Evolutionary conservation across 2,113 vertebrate genomes (phyloP).

Genomic region (Chloroceryle aenea): DNA sequence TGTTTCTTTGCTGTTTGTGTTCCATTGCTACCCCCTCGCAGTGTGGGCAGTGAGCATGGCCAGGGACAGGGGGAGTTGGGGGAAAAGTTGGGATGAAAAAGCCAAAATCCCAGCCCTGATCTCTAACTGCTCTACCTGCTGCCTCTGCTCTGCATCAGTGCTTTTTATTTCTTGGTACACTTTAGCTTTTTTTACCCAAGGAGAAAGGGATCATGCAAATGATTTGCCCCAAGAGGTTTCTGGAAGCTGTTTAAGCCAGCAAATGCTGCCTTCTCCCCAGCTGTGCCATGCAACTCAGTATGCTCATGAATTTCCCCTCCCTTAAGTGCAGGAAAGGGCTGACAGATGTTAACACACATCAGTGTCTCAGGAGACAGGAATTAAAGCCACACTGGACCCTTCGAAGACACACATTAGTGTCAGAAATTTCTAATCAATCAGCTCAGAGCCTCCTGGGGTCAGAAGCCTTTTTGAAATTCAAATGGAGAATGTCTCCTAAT

Average conservation of each 20-base stretch:
- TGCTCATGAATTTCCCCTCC: conserved; percentile 53
- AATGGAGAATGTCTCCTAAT: conserved; percentile 70
- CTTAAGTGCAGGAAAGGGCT: conserved; percentile 40
- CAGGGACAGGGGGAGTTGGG: not conserved
- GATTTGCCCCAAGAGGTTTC: conserved; percentile 19
- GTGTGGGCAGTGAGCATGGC: not conserved
- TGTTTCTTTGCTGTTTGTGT: not conserved
- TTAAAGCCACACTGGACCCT: conserved; percentile 70
- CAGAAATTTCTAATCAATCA: conserved; percentile 81
- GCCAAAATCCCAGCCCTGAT: not conserved
- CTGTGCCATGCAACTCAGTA: conserved; percentile 58
- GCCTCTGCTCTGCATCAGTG: not conserved
- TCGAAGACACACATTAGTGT: conserved; percentile 75
- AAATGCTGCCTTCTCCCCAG: conserved; percentile 53
- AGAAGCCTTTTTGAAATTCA: conserved; percentile 70
- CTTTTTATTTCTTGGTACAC: conserved; percentile 1
- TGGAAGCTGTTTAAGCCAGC: conserved; percentile 61
- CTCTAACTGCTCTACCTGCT: not conserved
- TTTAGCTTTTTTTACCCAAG: conserved; percentile 22
- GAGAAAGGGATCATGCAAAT: conserved; percentile 57
- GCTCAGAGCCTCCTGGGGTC: conserved; percentile 71
- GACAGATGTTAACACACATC: conserved; percentile 76
- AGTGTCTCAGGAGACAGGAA: conserved; percentile 65
- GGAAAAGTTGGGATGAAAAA: not conserved
- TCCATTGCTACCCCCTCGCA: fast-evolving